phyloP scores from a whole-genome alignment of 2,113 vertebrate genomes.

The Telmatochromis brichardi region DNA sequence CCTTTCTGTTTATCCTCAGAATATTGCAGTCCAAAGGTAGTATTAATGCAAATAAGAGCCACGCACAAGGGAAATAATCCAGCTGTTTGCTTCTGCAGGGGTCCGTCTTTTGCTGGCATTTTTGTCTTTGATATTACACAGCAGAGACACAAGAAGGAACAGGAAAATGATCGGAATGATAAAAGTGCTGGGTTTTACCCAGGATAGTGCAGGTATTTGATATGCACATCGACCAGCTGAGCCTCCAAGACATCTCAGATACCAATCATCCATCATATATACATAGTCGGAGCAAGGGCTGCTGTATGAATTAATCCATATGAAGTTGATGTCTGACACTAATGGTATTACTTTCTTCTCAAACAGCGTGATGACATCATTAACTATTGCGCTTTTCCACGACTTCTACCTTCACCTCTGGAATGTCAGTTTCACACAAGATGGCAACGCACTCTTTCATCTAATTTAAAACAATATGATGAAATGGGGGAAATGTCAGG shows the following conservation, averaged over 20 bases:
- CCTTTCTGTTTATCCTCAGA: not conserved
- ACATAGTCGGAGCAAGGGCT: not conserved
- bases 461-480: constrained; percentile 25
- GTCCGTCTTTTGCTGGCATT: not conserved
- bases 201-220: constrained; percentile 8
- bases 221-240: constrained; percentile 10
- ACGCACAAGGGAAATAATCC: not conserved
- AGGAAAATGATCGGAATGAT: not conserved
- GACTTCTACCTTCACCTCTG: not conserved
- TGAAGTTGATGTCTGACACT: not conserved
- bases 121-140: not conserved
- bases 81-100: not conserved
- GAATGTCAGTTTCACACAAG: not conserved
- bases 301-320: not conserved
- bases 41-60: not conserved
- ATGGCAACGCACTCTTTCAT: constrained; percentile 2
- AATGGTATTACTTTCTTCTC: not conserved
- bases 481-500: constrained; percentile 23
- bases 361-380: not conserved
- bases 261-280: constrained; percentile 8
- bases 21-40: not conserved
- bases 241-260: not conserved
- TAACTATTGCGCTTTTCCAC: not conserved
- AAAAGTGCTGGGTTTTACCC: not conserved
- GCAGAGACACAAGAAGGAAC: not conserved